Evolutionary conservation across 2,888 invertebrate species (phyloP).

Genomic region (Pammene aurita): DNA sequence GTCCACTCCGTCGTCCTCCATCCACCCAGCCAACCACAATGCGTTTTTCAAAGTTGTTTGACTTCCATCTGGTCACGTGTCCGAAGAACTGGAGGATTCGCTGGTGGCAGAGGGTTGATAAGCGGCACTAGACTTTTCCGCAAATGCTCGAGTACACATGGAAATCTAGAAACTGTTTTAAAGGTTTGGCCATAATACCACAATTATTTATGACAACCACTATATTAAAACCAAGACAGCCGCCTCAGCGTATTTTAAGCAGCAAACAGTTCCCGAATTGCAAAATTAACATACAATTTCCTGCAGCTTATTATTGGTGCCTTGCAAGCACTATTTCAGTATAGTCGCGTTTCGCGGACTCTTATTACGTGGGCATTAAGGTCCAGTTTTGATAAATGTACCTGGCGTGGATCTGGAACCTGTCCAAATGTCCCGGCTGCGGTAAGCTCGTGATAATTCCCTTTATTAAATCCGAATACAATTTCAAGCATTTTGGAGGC

Average conservation of each 20-base stretch:
- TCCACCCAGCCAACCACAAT: too few relatives aligned
- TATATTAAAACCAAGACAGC: constrained; percentile 18
- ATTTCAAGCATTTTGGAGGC: constrained; percentile 36
- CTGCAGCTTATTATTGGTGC: constrained; percentile 39
- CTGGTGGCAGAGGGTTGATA: too few relatives aligned
- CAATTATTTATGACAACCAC: constrained; percentile 4
- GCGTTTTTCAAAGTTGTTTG: too few relatives aligned
- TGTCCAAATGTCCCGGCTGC: constrained; percentile 49
- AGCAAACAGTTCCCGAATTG: constrained; percentile 36
- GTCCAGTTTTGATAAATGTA: constrained; percentile 21
- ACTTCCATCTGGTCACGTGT: too few relatives aligned
- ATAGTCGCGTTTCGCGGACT: background rate
- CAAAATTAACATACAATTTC: constrained; percentile 41
- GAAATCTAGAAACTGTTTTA: background rate
- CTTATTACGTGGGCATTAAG: constrained; percentile 1
- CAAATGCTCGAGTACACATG: too few relatives aligned
- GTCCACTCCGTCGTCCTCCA: too few relatives aligned
- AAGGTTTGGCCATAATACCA: background rate
- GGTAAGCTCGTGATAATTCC: constrained; percentile 46
- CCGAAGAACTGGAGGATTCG: too few relatives aligned
- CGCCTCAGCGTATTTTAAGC: constrained; percentile 35
- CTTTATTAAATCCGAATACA: constrained; percentile 50
- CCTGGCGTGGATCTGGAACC: constrained; percentile 49
- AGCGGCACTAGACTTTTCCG: too few relatives aligned
- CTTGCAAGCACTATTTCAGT: constrained; percentile 38